These are phyloP conservation scores for Alosa sapidissima DNA, from an alignment of 2,797 vertebrate genomes.

Conservation along the genomic window DNA sequence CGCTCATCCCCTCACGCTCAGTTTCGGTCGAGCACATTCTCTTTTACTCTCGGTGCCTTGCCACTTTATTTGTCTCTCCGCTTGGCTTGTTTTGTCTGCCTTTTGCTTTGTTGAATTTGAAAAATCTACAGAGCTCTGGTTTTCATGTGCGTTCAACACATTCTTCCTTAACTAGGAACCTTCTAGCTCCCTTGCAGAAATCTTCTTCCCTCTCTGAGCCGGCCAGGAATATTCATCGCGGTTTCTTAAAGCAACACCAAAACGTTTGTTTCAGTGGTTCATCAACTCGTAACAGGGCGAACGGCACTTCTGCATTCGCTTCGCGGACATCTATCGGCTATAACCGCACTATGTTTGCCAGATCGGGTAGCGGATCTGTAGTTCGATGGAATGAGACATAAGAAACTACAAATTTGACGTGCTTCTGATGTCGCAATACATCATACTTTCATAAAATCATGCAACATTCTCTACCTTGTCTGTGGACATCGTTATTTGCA, in stretches of 20 bases:
- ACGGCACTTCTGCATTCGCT: too few relatives aligned
- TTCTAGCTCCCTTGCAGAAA: not conserved
- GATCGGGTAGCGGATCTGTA: too few relatives aligned
- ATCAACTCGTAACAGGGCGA: too few relatives aligned
- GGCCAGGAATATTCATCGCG: constrained; percentile 1
- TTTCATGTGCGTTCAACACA: not conserved
- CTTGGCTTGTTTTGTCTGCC: not conserved
- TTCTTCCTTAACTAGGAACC: not conserved
- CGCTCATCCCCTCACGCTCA: not conserved
- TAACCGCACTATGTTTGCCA: too few relatives aligned
- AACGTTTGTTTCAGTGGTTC: too few relatives aligned
- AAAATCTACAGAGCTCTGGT: not conserved
- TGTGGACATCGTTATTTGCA: too few relatives aligned
- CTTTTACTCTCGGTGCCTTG: not conserved
- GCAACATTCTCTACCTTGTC: too few relatives aligned
- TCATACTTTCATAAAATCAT: too few relatives aligned
- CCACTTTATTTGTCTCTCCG: not conserved
- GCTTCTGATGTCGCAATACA: too few relatives aligned
- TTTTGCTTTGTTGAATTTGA: not conserved
- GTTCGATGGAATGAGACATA: too few relatives aligned
- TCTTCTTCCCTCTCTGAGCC: not conserved
- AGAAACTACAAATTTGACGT: too few relatives aligned
- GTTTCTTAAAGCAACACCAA: not conserved
- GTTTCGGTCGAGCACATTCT: not conserved
- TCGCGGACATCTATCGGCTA: too few relatives aligned